Conservation (phyloP, 2,888 invertebrate genomes). For the Aradus depressus region DNA sequence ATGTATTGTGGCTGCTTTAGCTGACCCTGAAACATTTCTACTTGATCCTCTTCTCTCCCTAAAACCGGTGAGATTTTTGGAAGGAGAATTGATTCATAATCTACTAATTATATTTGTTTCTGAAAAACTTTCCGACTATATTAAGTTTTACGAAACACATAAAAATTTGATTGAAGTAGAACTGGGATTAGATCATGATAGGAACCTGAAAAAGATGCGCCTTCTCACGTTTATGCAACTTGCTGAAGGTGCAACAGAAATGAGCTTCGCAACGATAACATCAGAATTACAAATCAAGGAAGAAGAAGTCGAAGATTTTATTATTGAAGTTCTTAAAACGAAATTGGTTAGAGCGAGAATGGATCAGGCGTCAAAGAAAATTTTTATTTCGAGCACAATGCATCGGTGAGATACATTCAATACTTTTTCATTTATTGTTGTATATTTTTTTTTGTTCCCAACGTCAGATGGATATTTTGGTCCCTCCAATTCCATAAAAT, state of each 20-base stretch:
- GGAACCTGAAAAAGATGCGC: conserved; percentile 94
- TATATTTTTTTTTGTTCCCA: too few species aligned
- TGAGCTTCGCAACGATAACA: conserved; percentile 81
- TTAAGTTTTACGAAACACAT: conserved; percentile 83
- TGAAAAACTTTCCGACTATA: conserved; percentile 83
- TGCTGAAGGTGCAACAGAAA: conserved; percentile 85
- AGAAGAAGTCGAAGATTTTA: conserved; percentile 87
- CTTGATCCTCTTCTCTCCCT: conserved; percentile 86
- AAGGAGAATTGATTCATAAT: conserved; percentile 91
- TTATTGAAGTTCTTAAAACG: conserved; percentile 90
- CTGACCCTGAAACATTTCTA: conserved; percentile 89
- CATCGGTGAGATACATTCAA: conserved; percentile 40
- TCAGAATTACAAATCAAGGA: conserved; percentile 76
- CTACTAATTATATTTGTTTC: conserved; percentile 88
- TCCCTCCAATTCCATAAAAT: too few species aligned
- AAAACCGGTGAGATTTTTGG: conserved; percentile 88
- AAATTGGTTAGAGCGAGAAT: conserved; percentile 84
- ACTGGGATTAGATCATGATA: conserved; percentile 76
- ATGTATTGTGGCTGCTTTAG: conserved; percentile 89
- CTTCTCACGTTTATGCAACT: conserved; percentile 94
- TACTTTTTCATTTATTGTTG: background rate
- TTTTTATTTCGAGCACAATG: conserved; percentile 74
- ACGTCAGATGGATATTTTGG: too few species aligned
- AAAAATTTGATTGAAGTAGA: conserved; percentile 68
- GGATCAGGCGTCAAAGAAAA: conserved; percentile 76